A percentile compares a stretch with the other conserved stretches of the same genome.
Conservation (phyloP, 1,140 invertebrate genomes). For the Drosophila sproati region DNA sequence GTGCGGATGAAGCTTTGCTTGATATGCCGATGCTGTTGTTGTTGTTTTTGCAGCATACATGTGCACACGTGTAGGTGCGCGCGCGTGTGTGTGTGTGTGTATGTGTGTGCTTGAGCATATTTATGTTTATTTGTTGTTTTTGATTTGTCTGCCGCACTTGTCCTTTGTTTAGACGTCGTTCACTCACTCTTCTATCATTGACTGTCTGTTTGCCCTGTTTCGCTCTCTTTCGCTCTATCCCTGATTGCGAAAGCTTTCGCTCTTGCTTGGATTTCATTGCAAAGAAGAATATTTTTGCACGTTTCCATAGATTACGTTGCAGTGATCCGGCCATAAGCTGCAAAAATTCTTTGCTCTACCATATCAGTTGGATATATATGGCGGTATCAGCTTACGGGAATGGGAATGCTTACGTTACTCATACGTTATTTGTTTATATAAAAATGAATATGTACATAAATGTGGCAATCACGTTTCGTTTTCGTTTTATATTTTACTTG, state of each 20-base stretch:
- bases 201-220: conserved; percentile 2
- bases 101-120: conserved; percentile 5
- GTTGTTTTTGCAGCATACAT: conserved; percentile 12
- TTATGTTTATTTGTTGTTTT: conserved; percentile 46
- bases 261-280: background rate
- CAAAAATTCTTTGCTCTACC: conserved; percentile 31
- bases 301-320: conserved; percentile 43
- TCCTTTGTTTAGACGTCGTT: conserved; percentile 40
- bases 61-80: conserved; percentile 1
- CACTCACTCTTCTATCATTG: conserved; percentile 20
- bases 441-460: conserved; percentile 3
- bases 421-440: conserved; percentile 12
- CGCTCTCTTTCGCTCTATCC: background rate
- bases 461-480: conserved; percentile 5
- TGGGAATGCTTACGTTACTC: background rate
- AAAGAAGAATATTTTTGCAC: conserved; percentile 29
- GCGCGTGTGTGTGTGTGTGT: background rate
- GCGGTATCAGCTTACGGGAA: conserved; percentile 8
- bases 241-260: conserved; percentile 33
- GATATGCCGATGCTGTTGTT: conserved; percentile 13
- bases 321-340: conserved; percentile 22
- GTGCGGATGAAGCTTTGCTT: conserved; percentile 40
- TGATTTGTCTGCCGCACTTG: conserved; percentile 28
- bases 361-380: conserved; percentile 35
- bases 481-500: conserved; percentile 32